Percentiles rank a stretch among this genome's conserved stretches.
Evolutionary conservation across 2,797 vertebrate species (phyloP).

Genomic region (Schizopygopsis pylzovi): DNA sequence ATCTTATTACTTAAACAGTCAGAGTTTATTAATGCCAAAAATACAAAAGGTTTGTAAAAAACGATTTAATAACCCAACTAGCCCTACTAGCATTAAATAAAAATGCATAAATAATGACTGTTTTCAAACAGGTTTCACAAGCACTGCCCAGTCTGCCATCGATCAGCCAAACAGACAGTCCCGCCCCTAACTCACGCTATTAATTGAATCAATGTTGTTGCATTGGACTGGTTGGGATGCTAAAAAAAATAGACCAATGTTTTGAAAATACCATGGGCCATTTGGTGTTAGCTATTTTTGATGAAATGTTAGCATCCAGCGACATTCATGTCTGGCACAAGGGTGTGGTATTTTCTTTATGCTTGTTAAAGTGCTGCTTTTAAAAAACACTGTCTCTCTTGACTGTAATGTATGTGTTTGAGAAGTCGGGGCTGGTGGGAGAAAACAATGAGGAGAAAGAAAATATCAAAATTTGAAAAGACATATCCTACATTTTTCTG

Average conservation of each 20-base stretch:
- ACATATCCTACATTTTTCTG: not conserved
- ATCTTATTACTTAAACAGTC: not conserved
- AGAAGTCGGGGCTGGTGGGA: not conserved
- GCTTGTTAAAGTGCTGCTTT: not conserved
- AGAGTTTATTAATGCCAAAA: constrained; percentile 30
- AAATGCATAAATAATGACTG: not conserved
- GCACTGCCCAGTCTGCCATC: not conserved
- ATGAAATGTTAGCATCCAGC: not conserved
- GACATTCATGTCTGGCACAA: not conserved
- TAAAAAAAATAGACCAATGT: constrained; percentile 11
- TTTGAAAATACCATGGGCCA: constrained; percentile 3
- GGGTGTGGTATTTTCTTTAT: constrained; percentile 23
- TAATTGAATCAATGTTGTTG: not conserved
- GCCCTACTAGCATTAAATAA: not conserved
- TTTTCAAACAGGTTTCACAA: not conserved
- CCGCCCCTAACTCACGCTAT: not conserved
- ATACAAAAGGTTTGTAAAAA: not conserved
- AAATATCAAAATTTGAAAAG: not conserved
- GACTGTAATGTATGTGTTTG: not conserved
- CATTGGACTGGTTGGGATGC: not conserved
- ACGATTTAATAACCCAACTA: not conserved
- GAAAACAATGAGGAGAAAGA: not conserved
- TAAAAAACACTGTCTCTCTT: not conserved
- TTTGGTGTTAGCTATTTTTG: not conserved
- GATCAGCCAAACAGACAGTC: not conserved